phyloP scores from a whole-genome alignment of 2,797 vertebrate species.

The Galago senegalensis region DNA sequence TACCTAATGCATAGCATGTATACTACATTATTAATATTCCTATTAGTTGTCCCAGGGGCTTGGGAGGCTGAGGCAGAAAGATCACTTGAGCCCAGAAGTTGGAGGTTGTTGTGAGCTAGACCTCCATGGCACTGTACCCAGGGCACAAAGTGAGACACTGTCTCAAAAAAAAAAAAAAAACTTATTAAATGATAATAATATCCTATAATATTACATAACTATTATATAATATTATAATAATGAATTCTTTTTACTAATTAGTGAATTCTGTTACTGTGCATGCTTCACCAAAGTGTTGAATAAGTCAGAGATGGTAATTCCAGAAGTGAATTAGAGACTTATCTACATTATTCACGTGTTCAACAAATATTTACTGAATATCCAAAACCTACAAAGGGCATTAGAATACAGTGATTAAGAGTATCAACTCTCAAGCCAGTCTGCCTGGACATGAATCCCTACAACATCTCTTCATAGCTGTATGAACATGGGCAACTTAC shows the following conservation, averaged over 20 bases:
- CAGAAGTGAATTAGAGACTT: conserved; percentile 27
- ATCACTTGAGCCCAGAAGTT: no score
- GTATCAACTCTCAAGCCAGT: not conserved
- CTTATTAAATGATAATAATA: not conserved
- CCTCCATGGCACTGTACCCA: no score
- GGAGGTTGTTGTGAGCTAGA: no score
- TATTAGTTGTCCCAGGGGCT: no score
- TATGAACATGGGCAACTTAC: not conserved
- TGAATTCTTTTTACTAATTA: conserved; percentile 27
- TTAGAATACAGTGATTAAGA: not conserved
- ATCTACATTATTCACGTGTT: conserved; percentile 5
- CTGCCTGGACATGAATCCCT: not conserved
- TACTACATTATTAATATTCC: not conserved
- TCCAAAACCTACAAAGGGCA: not conserved
- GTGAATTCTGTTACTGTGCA: not conserved
- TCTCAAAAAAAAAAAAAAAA: no score
- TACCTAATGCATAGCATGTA: not conserved
- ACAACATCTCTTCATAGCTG: not conserved
- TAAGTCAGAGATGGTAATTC: not conserved
- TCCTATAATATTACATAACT: not conserved
- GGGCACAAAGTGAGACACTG: no score
- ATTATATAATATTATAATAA: not conserved
- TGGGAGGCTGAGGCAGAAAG: no score
- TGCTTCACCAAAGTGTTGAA: conserved; percentile 36
- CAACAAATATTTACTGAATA: conserved; percentile 33